Evolutionary conservation across 2,113 vertebrate genomes (phyloP), one percentile per base, ranked within the genome.

Genomic region (Zosterops pallidus): DNA sequence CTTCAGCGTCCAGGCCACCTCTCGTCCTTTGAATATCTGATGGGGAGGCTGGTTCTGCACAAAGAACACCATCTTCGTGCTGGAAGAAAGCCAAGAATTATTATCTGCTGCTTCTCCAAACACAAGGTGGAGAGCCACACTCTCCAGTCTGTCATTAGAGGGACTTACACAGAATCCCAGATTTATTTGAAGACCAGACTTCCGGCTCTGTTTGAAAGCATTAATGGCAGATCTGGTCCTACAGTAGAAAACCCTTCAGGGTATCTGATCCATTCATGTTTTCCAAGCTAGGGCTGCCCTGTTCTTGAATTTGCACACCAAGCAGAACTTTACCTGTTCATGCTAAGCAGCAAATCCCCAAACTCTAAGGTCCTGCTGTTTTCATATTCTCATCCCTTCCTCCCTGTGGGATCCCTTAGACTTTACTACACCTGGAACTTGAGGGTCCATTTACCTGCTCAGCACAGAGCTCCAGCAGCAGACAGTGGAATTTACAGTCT

Each of bases 1-100:
- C 65, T 98, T 98, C 14, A 99, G 98, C 0, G 97, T 97, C 44
- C 98, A 97, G 83, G 99, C 99, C 39, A 99, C 98, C 49, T 99
- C 98, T 55, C 95, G 98, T 26, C 99, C 99, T 14, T 98, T 98
- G 98, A 99, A 98, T 31, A 99, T 98, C 86, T 98, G 98, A 77
- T 98, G 98, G 41, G 98, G 98, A 37, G 98, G 99, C 84, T 99
- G 99, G 3, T 98, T 99, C 41, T 98, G 99, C 77, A 99, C 99
- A 95, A 99, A 98, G 97, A 99, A 99, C 76, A 99, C 98, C 98
- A 99, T 97, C 92, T 99, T 99, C 49, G 99, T 99, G 94, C 99
- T 99, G 98, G 22, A 98, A 93, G 23, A 46, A 47, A 74, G 71
- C 26, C 25, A 90, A 16, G 86, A 84, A 82, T 10, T 0, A 33